Conservation (phyloP, 1,140 invertebrate genomes). For the Lithobius niger region DNA sequence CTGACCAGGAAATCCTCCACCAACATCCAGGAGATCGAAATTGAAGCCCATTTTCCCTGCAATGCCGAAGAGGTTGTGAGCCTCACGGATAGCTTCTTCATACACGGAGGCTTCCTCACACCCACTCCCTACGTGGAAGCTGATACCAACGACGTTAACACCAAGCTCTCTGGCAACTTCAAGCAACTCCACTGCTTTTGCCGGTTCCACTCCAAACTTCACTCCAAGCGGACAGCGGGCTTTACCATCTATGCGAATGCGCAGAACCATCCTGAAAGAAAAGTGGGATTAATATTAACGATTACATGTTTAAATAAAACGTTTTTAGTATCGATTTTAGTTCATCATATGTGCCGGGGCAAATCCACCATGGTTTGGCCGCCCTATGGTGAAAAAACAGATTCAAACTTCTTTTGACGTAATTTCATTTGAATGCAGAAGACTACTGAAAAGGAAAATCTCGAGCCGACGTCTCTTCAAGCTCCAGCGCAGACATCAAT, state of each 20-base stretch:
- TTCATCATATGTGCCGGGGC: neutral
- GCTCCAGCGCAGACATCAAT: no score
- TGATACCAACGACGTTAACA: constrained; percentile 39
- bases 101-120: constrained; percentile 28
- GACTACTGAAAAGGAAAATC: no score
- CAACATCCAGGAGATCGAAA: constrained; percentile 63
- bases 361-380: neutral
- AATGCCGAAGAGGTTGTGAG: constrained; percentile 57
- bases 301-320: constrained; percentile 22
- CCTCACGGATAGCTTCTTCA: neutral
- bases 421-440: no score
- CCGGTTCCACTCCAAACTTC: constrained; percentile 87
- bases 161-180: constrained; percentile 52
- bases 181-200: constrained; percentile 64
- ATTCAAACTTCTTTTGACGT: neutral
- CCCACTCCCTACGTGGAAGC: constrained; percentile 75
- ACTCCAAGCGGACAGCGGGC: constrained; percentile 82
- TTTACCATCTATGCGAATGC: constrained; percentile 74
- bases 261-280: constrained; percentile 58
- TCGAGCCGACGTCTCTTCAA: no score
- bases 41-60: constrained; percentile 49
- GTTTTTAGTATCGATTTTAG: neutral
- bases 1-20: constrained; percentile 72
- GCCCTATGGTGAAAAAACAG: neutral
- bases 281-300: neutral